Evolutionary conservation across 2,797 vertebrate genomes (phyloP).

Genomic region (Caiman crocodilus): DNA sequence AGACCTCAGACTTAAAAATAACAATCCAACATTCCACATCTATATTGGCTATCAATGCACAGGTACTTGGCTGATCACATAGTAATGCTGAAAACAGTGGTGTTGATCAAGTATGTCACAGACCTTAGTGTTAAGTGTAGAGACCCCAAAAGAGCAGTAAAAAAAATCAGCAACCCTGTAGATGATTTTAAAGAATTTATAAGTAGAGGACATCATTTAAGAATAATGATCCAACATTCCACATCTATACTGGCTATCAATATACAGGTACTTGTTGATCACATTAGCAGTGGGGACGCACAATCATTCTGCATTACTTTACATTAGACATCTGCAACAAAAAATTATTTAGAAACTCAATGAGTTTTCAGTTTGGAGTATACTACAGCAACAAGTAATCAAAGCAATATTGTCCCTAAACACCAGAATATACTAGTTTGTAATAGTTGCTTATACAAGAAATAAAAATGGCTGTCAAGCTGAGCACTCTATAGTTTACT

Average conservation of each 20-base stretch:
- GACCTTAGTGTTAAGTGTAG: not conserved
- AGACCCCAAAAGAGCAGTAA: not conserved
- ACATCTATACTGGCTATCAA: not conserved
- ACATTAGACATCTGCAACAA: not conserved
- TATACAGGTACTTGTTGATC: not conserved
- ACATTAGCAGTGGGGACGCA: not conserved
- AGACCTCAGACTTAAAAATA: not conserved
- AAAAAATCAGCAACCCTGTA: not conserved
- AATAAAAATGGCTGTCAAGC: not conserved
- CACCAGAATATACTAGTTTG: not conserved
- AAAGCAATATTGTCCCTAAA: not conserved
- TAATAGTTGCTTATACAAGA: not conserved
- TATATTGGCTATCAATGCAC: not conserved
- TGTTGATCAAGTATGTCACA: not conserved
- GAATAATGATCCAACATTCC: not conserved
- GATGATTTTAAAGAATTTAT: not conserved
- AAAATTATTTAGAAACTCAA: not conserved
- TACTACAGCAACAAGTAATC: not conserved
- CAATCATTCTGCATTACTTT: not conserved
- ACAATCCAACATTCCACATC: not conserved
- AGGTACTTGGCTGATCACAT: not conserved
- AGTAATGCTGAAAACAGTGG: not conserved
- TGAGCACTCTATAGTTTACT: not conserved
- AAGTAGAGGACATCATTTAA: not conserved
- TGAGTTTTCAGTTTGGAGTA: not conserved